Percentiles rank a stretch among this genome's conserved stretches.
phyloP scores from a whole-genome alignment of 2,797 vertebrate genomes.

The Decapterus maruadsi region DNA sequence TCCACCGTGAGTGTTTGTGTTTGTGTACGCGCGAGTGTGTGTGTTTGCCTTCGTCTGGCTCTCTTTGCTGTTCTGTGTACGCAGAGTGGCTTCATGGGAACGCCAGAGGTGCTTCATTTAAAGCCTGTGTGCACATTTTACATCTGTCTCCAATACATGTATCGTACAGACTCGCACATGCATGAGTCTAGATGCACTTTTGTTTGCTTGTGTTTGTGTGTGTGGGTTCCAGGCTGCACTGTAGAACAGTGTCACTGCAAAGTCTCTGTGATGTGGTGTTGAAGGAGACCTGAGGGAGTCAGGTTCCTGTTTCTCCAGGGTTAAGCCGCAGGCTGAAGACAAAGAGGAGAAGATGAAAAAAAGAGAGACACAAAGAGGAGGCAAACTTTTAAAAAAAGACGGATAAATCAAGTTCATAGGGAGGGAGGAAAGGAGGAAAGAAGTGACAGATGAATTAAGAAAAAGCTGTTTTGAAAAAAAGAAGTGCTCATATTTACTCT shows the following conservation, averaged over 20 bases:
- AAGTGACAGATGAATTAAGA: constrained; percentile 27
- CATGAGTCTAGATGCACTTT: background rate
- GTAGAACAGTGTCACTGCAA: constrained; percentile 41
- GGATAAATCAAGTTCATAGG: background rate
- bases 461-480: constrained; percentile 40
- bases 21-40: constrained; percentile 22
- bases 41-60: constrained; percentile 38
- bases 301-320: constrained; percentile 40
- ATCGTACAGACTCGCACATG: background rate
- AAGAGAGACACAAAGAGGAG: constrained; percentile 33
- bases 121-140: background rate
- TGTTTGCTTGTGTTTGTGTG: constrained; percentile 12
- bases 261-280: constrained; percentile 56
- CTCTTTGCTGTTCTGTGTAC: constrained; percentile 9
- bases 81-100: constrained; percentile 22
- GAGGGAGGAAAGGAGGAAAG: constrained; percentile 10
- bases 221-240: constrained; percentile 40
- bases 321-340: constrained; percentile 47
- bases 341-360: background rate
- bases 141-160: background rate
- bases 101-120: background rate
- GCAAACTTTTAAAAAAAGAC: constrained; percentile 22
- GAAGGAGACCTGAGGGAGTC: constrained; percentile 45
- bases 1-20: constrained; percentile 20
- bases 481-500: constrained; percentile 47